Evolutionary conservation across 2,888 invertebrate species (phyloP), one percentile per base, ranked within the genome.

Genomic region (Drosophila borborema): DNA sequence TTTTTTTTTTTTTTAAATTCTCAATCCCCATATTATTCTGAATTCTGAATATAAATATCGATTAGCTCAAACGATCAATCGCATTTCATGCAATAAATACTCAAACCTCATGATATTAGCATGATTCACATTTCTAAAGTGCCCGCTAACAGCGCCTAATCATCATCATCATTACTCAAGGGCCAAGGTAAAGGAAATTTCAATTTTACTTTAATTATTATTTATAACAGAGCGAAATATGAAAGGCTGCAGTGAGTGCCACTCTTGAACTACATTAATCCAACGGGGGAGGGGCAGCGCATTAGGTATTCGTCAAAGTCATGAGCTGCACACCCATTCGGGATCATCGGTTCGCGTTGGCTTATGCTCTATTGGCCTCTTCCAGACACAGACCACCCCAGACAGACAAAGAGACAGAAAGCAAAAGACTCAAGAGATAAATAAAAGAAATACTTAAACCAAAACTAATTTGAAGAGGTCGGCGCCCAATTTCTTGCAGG

Each of bases 401-500:
- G 73, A 64, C 63, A 58, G 54, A 59, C 23, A 8, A 2, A 46
- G 43, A 16, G 14, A 9, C 16, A 16, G 23, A 45, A 45, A 12
- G 12, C 7, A 8, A 34, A 34, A 34, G n/a, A 34, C 51, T 34
- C 7, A 7, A 34, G 48, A 59, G 48, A 55, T 60, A 45, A 48
- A 49, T 28, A 40, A 23, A 45, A 56, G 31, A 48, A 38, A 58
- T 65, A 55, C 68, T 38, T 48, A 54, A 64, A 60, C 18, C 59
- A 61, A 80, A 80, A 73, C 76, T 69, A 74, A 81, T 77, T 82
- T 77, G 23, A 60, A 60, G 60, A 58, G 65, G 68, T 73, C 67
- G 85, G 84, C 76, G 83, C 74, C 75, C 75, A 77, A 82, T 79
- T 80, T 74, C 65, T 74, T 65, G 77, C 68, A 75, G 82, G 77